phyloP scores from a whole-genome alignment of 1,140 invertebrate species.

The Myzus persicae region DNA sequence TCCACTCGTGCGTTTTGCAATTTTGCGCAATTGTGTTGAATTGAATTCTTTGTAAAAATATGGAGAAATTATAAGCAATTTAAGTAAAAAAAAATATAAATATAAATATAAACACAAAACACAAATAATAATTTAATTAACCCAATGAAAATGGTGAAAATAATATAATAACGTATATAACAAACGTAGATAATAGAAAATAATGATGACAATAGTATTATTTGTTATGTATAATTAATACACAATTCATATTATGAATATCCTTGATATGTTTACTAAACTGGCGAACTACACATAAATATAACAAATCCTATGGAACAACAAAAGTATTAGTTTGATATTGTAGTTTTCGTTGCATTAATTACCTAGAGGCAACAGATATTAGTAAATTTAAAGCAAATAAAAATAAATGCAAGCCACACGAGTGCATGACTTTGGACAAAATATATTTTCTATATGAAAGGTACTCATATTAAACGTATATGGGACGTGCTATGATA shows the following conservation, averaged over 20 bases:
- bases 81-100: background rate
- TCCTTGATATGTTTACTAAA: background rate
- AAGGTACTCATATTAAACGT: background rate
- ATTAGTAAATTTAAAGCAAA: background rate
- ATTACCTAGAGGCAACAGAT: background rate
- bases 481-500: background rate
- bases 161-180: background rate
- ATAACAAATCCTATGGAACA: background rate
- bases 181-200: background rate
- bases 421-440: too few species aligned
- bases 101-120: background rate
- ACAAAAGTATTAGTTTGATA: background rate
- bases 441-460: too few species aligned
- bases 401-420: background rate
- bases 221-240: background rate
- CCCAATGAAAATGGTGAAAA: background rate
- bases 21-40: slow-evolving; percentile 28
- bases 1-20: background rate
- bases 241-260: background rate
- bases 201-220: background rate
- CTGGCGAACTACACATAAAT: background rate
- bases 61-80: background rate
- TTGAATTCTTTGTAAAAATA: slow-evolving; percentile 35
- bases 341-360: background rate
- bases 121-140: background rate